Percentiles rank a stretch among this genome's conserved stretches.
phyloP scores from a whole-genome alignment of 2,113 vertebrate species.

The Phylloscopus trochiloides region DNA sequence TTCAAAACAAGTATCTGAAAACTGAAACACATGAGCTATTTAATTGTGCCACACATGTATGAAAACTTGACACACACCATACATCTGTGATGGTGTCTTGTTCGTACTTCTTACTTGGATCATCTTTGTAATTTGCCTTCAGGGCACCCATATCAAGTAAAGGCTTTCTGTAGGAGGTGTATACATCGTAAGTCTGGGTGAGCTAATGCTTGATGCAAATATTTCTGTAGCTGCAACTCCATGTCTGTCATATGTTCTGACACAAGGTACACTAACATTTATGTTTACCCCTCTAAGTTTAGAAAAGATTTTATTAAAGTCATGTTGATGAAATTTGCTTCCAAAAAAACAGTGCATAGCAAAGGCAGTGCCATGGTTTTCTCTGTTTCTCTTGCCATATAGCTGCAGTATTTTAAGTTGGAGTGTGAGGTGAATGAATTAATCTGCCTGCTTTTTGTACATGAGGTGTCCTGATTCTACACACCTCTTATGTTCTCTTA shows the following conservation, averaged over 20 bases:
- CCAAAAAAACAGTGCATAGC: not conserved
- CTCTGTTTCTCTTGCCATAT: not conserved
- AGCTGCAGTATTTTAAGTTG: not conserved
- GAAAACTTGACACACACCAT: not conserved
- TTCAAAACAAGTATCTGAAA: not conserved
- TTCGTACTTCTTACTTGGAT: not conserved
- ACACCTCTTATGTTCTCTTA: not conserved
- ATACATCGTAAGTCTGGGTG: accelerated
- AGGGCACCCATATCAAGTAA: not conserved
- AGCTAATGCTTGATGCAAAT: not conserved
- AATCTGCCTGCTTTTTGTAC: not conserved
- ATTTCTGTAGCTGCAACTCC: not conserved
- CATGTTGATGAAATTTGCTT: not conserved
- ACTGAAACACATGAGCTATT: not conserved
- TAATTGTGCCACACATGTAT: not conserved
- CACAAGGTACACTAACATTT: not conserved
- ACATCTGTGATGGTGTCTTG: not conserved
- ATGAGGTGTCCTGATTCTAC: not conserved
- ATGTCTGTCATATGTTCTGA: not conserved
- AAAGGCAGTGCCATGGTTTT: not conserved
- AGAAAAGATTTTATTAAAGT: not conserved
- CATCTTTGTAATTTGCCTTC: not conserved
- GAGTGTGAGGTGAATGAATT: not conserved
- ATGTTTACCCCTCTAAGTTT: not conserved
- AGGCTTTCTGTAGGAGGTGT: not conserved